Evolutionary conservation across 2,797 vertebrate genomes (phyloP).

Genomic region (Podarcis lilfordi): DNA sequence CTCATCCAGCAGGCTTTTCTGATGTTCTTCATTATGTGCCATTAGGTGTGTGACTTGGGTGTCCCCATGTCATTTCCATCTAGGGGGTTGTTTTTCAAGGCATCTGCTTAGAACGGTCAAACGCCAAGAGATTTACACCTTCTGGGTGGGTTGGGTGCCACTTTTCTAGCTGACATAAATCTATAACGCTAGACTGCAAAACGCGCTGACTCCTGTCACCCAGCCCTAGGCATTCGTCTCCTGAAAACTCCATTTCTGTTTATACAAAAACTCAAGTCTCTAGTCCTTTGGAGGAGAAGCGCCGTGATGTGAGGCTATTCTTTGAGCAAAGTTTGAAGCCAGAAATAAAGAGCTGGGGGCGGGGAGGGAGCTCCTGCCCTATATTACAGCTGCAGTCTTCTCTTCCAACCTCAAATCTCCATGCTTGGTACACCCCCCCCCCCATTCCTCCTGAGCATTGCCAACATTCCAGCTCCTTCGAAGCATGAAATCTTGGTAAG

Average conservation of each 20-base stretch:
- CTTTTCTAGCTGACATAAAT: not conserved
- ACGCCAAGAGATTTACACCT: not conserved
- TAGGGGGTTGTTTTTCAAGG: not conserved
- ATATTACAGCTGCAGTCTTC: too few relatives aligned
- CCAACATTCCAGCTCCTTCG: not conserved
- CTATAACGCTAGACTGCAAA: not conserved
- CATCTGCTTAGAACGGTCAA: not conserved
- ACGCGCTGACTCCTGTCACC: rapidly evolving
- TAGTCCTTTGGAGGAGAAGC: not conserved
- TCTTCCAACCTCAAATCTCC: not conserved
- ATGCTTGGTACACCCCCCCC: not conserved
- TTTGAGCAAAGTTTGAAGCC: not conserved
- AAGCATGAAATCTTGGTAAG: not conserved
- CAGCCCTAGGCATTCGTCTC: not conserved
- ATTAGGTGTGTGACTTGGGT: not conserved
- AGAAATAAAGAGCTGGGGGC: not conserved
- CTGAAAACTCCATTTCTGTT: not conserved
- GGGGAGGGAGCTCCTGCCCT: too few relatives aligned
- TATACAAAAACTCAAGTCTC: not conserved
- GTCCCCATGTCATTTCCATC: not conserved
- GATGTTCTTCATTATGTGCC: not conserved
- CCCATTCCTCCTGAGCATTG: not conserved
- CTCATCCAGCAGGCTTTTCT: too few relatives aligned
- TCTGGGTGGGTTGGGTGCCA: too few relatives aligned
- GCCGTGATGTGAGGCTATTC: rapidly evolving